Evolutionary conservation across 2,113 vertebrate species (phyloP), one percentile per base, ranked within the genome.

Genomic region (Actenoides hombroni): DNA sequence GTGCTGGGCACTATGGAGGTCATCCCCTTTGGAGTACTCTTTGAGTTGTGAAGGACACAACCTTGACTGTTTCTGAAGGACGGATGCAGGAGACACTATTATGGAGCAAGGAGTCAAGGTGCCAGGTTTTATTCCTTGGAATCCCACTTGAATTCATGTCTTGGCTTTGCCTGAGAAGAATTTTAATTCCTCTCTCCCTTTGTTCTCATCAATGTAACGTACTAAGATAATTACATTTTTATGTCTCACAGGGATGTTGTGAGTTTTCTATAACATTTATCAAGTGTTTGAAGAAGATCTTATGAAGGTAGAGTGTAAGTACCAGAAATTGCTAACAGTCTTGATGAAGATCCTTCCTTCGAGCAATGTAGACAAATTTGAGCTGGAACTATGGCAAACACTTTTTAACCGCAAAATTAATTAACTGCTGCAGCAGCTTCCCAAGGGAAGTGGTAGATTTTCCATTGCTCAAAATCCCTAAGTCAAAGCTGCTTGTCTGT

Each of bases 211-310:
- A n/a, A 17, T 51, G 42, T 48, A 68, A 88, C 0, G 19, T 59
- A 21, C 71, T 51, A 35, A 78, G 90, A 87, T 93, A 96, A 97
- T 96, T 96, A 88, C 86, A 77, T 93, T 95, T 83, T 70, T 71
- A 16, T 53, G 51, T 95, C 94, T 95, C 93, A 56, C 82, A 49
- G 90, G 93, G 64, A 81, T 90, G 88, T 88, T 92, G 56, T 90
- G 90, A 95, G 83, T 64, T 83, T 94, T 90, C 88, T 94, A 35
- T 92, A 90, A 88, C 53, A 75, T 86, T 95, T 81, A 70, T 86
- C 86, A 78, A 95, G 93, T 86, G 76, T 95, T 96, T 93, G 92
- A 96, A 90, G 94, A 90, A 90, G 88, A 96, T 95, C 92, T 94
- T 94, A 86, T 68, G 92, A 90, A 96, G 89, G 90, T 88, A 68